phyloP scores from a whole-genome alignment of 2,888 invertebrate genomes.

The Anthrax anthrax region DNA sequence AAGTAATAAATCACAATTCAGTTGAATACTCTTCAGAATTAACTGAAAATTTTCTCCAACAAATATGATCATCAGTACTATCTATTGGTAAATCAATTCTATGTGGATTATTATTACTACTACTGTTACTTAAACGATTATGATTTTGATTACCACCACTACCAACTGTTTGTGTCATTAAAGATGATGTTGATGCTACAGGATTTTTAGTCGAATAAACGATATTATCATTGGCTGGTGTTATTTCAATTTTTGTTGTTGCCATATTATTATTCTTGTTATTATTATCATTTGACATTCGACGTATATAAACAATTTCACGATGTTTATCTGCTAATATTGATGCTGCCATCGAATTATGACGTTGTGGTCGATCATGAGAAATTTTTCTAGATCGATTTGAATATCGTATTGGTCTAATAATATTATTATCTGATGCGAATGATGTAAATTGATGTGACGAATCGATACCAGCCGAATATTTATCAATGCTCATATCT shows the following conservation, averaged over 20 bases:
- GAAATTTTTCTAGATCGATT: conserved; percentile 17
- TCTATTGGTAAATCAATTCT: background rate
- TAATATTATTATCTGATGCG: conserved; percentile 1
- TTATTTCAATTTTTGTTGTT: conserved; percentile 33
- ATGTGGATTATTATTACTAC: background rate
- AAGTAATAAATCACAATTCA: conserved; percentile 24
- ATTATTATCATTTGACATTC: conserved; percentile 23
- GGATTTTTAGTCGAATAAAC: conserved; percentile 20
- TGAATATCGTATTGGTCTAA: conserved; percentile 19
- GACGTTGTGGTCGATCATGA: conserved; percentile 1
- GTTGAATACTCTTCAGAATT: conserved; percentile 35
- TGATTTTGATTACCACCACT: too few species aligned
- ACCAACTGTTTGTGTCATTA: background rate
- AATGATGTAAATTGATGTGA: background rate
- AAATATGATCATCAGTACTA: conserved; percentile 34
- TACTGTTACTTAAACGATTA: background rate
- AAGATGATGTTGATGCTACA: conserved; percentile 12
- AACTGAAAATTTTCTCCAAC: conserved; percentile 37
- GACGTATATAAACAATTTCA: conserved; percentile 30
- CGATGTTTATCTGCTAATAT: conserved; percentile 19
- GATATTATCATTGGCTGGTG: conserved; percentile 21
- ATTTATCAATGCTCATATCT: conserved; percentile 34
- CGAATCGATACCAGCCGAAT: conserved; percentile 28
- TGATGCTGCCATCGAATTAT: conserved; percentile 8
- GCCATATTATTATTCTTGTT: too few species aligned